Base-by-base conservation (phyloP, 2,888 invertebrate species). In the Parthenolecanium corni region DNA sequence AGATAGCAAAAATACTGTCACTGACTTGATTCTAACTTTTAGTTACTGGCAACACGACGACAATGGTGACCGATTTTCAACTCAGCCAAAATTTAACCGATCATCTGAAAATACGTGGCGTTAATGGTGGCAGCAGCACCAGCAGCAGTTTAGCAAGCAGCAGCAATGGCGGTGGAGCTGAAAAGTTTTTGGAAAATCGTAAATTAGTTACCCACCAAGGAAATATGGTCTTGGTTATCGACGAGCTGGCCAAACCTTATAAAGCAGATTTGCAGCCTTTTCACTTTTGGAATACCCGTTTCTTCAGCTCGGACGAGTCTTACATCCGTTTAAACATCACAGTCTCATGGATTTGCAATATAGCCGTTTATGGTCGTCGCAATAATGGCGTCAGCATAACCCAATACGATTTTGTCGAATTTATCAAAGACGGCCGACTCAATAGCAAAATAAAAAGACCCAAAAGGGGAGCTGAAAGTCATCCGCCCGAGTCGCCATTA, bases 321-420 rank as follows among this genome's bases (percentile, higher is more conserved):
- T 89, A 89, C 73, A 86, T 90, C 72, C 82, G 86, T 70, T 82
- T 90, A 76, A 92, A 92, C 76, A 85, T 92, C 73, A 90, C 89
- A 65, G 79, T 92, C 70, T 90, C 91, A 49, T 89, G 90, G 88
- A 89, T 89, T 69, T 89, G 89, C 57, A 91, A 90, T 76, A 90
- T 97, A 72, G 97, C 95, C 54, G 86, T 97, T 66, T 94, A 96
- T 75, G 94, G 94, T 31, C 81, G 96, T 68, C 82, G 93, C 70
- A 95, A 94, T 76, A 89, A 92, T 62, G 89, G 91, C 38, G 97
- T 97, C 14, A 91, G 95, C 72, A 90, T 96, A 71, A 94, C 95
- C 66, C 91, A 93, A 76, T 92, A 95, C 75, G 96, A 97, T 74
- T 94, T 96, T 75, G 90, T 90, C 68, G 91, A 95, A 78, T 90